Evolutionary conservation across 64 coral and sea anemone genomes (phyloP).

Genomic region (Anthopleura sola): DNA sequence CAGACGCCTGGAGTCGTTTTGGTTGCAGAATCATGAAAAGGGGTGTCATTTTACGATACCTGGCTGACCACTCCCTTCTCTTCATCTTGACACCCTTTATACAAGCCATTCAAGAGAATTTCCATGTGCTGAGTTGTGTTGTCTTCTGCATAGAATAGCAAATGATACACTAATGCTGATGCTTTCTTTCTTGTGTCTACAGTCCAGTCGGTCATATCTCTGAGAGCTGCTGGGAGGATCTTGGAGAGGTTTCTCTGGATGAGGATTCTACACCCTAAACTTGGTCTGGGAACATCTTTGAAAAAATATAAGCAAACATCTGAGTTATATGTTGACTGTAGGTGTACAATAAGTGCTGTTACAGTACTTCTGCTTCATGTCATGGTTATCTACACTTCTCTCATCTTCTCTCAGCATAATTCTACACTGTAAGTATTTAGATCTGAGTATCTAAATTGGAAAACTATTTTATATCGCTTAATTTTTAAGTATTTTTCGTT

Average conservation of each 20-base stretch:
- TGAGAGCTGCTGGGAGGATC: constrained; percentile 86
- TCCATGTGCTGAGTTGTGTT: constrained; percentile 92
- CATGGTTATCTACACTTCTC: no score
- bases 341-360: no score
- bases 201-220: constrained; percentile 97
- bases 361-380: no score
- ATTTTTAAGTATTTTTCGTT: no score
- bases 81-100: constrained; percentile 89
- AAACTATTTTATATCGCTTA: no score
- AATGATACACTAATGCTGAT: constrained; percentile 79
- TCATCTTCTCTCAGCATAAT: no score
- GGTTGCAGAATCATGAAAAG: no score
- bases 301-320: not conserved
- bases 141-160: constrained; percentile 94
- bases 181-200: constrained; percentile 93
- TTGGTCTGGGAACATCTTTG: constrained; percentile 63
- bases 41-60: no score
- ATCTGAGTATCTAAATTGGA: no score
- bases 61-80: constrained; percentile 68
- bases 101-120: constrained; percentile 72
- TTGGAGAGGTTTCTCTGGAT: constrained; percentile 94
- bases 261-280: constrained; percentile 77
- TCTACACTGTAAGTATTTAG: no score
- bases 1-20: no score
- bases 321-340: no score